phyloP scores from a whole-genome alignment of 2,888 invertebrate genomes.

The Rhagophthalmus giganteus region DNA sequence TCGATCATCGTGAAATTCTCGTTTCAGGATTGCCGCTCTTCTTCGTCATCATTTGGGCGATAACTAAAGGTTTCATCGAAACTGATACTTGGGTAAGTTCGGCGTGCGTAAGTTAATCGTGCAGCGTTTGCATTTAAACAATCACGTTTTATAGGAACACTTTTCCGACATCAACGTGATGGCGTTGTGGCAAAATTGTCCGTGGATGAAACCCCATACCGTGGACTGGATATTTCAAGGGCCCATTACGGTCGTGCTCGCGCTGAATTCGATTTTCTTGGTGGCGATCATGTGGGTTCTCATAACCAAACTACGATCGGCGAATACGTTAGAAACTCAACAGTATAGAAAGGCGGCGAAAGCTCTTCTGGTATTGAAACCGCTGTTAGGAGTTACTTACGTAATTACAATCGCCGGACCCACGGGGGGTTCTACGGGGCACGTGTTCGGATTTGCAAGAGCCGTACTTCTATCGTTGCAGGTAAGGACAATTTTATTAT shows the following conservation, averaged over 20 bases:
- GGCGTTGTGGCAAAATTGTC: slow-evolving; percentile 53
- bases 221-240: slow-evolving; percentile 89
- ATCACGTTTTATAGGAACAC: slow-evolving; percentile 17
- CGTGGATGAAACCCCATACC: slow-evolving; percentile 78
- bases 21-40: slow-evolving; percentile 61
- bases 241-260: slow-evolving; percentile 79
- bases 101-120: slow-evolving; percentile 2
- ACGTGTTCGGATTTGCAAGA: slow-evolving; percentile 76
- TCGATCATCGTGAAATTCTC: too few species aligned
- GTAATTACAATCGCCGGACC: slow-evolving; percentile 83
- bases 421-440: slow-evolving; percentile 76
- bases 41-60: slow-evolving; percentile 61
- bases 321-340: slow-evolving; percentile 86
- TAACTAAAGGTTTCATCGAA: slow-evolving; percentile 55
- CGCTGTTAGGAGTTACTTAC: slow-evolving; percentile 91
- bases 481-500: slow-evolving; percentile 60
- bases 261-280: slow-evolving; percentile 80
- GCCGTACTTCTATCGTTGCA: slow-evolving; percentile 87
- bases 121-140: neutral
- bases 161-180: slow-evolving; percentile 5
- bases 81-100: slow-evolving; percentile 24
- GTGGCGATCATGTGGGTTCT: slow-evolving; percentile 89
- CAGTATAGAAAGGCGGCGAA: slow-evolving; percentile 90
- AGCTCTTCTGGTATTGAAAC: slow-evolving; percentile 87
- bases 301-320: slow-evolving; percentile 89